Percentiles rank a stretch among this genome's conserved stretches.
Evolutionary conservation across 1,140 invertebrate genomes (phyloP).

Genomic region (Panulirus ornatus): DNA sequence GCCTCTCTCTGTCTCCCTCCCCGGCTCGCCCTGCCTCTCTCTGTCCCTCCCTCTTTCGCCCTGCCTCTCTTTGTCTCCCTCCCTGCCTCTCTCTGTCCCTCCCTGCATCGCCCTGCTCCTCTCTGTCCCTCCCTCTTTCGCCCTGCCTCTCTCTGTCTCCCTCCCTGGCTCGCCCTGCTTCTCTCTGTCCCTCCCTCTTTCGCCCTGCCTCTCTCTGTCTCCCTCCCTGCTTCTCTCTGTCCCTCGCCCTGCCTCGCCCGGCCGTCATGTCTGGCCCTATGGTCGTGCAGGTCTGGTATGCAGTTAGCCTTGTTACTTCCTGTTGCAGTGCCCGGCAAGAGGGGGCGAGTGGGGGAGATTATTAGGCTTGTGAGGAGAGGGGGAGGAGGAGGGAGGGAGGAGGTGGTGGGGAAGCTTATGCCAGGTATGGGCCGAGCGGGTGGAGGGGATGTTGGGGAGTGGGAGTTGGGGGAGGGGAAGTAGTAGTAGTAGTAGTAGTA

Average conservation of each 20-base stretch:
- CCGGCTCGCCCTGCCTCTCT: neutral
- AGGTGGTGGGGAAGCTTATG: neutral
- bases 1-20: slow-evolving; percentile 23
- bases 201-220: too few species aligned
- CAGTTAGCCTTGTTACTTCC: slow-evolving; percentile 1
- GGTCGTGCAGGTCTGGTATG: neutral
- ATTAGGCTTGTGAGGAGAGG: neutral
- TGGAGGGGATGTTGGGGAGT: too few species aligned
- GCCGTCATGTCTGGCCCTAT: too few species aligned
- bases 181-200: neutral
- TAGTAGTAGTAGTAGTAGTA: neutral
- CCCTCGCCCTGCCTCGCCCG: neutral
- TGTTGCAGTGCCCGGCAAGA: neutral
- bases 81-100: too few species aligned
- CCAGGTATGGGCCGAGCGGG: too few species aligned
- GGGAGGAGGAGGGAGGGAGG: neutral
- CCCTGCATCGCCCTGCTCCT: neutral
- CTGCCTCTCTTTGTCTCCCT: too few species aligned
- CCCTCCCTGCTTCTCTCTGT: neutral
- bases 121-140: slow-evolving; percentile 1
- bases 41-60: neutral
- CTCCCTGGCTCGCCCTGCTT: too few species aligned
- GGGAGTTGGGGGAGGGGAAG: neutral
- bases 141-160: too few species aligned
- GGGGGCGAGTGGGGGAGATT: neutral